Percentiles rank a stretch among this genome's conserved stretches.
Evolutionary conservation across 2,113 vertebrate species (phyloP).

Genomic region (Sakesphorus luctuosus): DNA sequence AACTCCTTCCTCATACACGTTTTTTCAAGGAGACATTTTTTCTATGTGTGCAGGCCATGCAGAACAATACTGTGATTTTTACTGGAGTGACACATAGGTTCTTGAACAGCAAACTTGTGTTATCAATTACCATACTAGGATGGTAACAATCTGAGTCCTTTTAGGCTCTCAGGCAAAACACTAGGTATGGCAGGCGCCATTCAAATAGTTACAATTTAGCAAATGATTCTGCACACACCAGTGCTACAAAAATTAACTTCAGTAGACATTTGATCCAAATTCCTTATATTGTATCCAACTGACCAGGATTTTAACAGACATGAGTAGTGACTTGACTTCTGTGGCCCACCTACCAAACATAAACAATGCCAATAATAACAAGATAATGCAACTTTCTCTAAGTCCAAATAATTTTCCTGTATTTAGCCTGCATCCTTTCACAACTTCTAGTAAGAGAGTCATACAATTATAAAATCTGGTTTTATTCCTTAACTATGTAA

Average conservation of each 20-base stretch:
- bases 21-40: neutral
- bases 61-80: neutral
- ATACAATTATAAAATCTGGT: neutral
- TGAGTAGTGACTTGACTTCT: neutral
- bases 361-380: neutral
- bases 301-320: neutral
- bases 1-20: neutral
- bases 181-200: neutral
- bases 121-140: neutral
- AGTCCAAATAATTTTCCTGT: neutral
- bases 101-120: neutral
- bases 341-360: neutral
- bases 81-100: neutral
- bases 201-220: neutral
- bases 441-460: neutral
- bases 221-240: neutral
- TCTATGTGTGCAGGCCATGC: neutral
- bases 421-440: neutral
- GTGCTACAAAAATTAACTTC: neutral
- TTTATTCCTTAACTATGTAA: neutral
- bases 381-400: neutral
- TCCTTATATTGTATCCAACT: neutral
- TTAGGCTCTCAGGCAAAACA: neutral
- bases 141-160: neutral
- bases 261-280: neutral